Base-by-base conservation (phyloP, 2,113 vertebrate genomes). In the Epinephelus moara region DNA sequence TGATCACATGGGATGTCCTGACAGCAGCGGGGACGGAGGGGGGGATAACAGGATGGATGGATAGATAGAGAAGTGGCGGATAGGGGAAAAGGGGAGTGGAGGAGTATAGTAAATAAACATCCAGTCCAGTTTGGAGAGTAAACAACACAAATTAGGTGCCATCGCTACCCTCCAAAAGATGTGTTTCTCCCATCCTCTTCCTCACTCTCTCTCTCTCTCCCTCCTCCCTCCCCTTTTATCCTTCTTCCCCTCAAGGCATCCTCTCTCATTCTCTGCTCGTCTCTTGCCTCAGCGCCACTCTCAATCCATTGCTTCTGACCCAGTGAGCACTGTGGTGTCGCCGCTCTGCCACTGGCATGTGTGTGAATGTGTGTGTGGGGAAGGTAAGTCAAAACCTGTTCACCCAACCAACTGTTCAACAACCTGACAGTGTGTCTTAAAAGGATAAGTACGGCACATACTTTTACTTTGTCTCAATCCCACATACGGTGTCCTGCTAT, bases 241-340 rank as follows among this genome's bases (percentile, higher is more conserved):
- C 30, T 0, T 69, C 37, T 49, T 37, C 27, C 87, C 87, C 90
- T 87, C 15, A 2, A 79, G 92, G 89, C 91, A 59, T 72, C 78
- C 77, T 40, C 64, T 73, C 80, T 77, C 79, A 53, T 69, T 78
- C 87, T 89, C 75, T 19, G 42, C 84, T 89, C 55, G 4, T 50
- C 85, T 82, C 81, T 79, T 64, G 80, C 91, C 88, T 92, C 85
- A 64, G 88, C 82, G 50, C 81, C 93, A 94, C 93, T 94, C 93
- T 92, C 80, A 3, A 17, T 81, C 85, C 78, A 94, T 94, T 88
- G 69, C 85, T 94, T 94, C 93, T 90, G 87, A 88, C 89, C 87
- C 93, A 93, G 81, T 91, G 91, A 92, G 74, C 93, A 92, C 61
- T 4, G 68, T 25, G 78, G 77, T 62, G 68, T 88, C 68, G n/a